Percentiles rank a stretch among this genome's conserved stretches.
These are phyloP conservation scores for Xanthia icteritia DNA, from an alignment of 2,888 invertebrate species.

Conservation along the genomic window DNA sequence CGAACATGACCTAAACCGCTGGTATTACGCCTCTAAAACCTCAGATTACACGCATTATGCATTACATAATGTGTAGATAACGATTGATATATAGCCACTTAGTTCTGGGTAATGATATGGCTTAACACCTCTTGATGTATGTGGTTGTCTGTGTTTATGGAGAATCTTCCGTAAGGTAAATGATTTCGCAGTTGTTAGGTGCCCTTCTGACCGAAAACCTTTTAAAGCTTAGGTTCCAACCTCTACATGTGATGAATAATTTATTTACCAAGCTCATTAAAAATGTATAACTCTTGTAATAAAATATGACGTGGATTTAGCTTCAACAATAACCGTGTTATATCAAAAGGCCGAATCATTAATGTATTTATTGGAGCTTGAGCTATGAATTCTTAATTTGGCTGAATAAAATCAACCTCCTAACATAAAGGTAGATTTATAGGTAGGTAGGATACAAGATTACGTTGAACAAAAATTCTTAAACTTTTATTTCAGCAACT, in stretches of 20 bases:
- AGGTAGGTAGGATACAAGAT: neutral
- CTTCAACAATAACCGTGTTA: conserved; percentile 23
- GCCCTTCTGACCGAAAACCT: neutral
- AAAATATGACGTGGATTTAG: conserved; percentile 30
- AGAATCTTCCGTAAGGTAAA: neutral
- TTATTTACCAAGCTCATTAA: conserved; percentile 11
- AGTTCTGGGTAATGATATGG: neutral
- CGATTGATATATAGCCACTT: neutral
- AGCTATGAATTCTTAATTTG: conserved; percentile 35
- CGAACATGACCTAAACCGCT: conserved; percentile 18
- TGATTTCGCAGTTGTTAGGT: neutral
- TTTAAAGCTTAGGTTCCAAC: neutral
- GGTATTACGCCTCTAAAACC: conserved; percentile 19
- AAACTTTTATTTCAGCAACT: conserved; percentile 30
- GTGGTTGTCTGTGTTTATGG: neutral
- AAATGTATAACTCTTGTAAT: conserved; percentile 29
- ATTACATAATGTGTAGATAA: conserved; percentile 16
- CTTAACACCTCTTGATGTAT: neutral
- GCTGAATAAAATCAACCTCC: neutral
- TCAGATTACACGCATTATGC: conserved; percentile 31
- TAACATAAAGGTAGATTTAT: conserved; percentile 4
- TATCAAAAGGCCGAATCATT: conserved; percentile 25
- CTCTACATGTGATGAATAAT: conserved; percentile 2
- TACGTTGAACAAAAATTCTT: conserved; percentile 2
- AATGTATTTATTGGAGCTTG: conserved; percentile 25